These are phyloP conservation scores for Pogonocichla stellata DNA, from an alignment of 2,113 vertebrate genomes.

Conservation along the genomic window DNA sequence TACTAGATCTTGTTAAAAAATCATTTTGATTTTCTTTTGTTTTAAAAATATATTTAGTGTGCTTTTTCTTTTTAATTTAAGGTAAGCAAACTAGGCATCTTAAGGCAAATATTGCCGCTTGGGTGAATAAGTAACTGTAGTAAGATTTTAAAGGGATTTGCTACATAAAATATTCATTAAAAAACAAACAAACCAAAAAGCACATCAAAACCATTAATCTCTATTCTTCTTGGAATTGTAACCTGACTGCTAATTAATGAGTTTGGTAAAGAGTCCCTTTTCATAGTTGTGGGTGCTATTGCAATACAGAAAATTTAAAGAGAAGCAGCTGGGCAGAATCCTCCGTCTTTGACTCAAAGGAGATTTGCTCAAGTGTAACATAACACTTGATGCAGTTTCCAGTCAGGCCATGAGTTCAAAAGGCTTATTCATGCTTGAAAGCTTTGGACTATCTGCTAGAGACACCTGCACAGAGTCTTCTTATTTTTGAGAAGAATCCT, in stretches of 20 bases:
- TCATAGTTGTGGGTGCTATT: not conserved
- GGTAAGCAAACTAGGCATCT: not conserved
- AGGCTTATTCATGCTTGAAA: not conserved
- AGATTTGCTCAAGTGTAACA: not conserved
- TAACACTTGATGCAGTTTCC: not conserved
- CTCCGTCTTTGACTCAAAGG: not conserved
- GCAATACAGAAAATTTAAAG: not conserved
- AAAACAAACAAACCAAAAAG: not conserved
- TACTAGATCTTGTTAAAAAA: not conserved
- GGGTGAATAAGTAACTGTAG: not conserved
- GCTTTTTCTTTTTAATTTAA: not conserved
- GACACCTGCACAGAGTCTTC: not conserved
- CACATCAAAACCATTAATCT: not conserved
- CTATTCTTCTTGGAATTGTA: not conserved
- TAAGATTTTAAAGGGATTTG: not conserved
- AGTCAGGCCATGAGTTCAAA: not conserved
- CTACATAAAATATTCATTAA: not conserved
- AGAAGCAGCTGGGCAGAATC: not conserved
- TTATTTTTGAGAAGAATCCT: constrained; percentile 9
- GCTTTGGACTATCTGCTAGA: constrained; percentile 2
- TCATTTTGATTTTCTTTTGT: fast-evolving
- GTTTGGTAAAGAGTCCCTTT: not conserved
- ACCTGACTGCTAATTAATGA: not conserved
- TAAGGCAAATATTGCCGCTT: fast-evolving
- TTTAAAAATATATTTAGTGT: not conserved